These are phyloP conservation scores for Hydrozoanthus gracilis DNA, from an alignment of 92 coral and sea anemone genomes.

Conservation along the genomic window DNA sequence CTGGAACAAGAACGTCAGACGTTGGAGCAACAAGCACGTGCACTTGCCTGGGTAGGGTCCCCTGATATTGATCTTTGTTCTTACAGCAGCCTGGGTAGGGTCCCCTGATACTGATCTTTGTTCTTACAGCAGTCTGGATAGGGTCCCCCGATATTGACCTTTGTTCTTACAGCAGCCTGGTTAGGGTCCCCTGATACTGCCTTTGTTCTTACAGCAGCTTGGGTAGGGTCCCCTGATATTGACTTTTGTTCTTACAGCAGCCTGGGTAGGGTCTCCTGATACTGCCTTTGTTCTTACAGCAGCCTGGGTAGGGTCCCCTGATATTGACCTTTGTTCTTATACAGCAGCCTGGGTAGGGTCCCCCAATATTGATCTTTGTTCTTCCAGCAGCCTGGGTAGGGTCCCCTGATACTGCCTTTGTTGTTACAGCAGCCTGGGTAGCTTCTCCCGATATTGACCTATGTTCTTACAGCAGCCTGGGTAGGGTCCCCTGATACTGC, in stretches of 20 bases:
- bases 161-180: too few species aligned
- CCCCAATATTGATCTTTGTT: background rate
- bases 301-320: constrained; percentile 18
- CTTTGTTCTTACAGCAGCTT: background rate
- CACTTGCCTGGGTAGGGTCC: constrained; percentile 35
- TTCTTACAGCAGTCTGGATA: background rate
- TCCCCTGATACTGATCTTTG: background rate
- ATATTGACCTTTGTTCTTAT: background rate
- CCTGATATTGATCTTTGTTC: background rate
- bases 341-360: too few species aligned
- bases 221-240: background rate
- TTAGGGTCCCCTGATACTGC: too few species aligned
- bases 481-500: too few species aligned
- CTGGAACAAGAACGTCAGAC: constrained; percentile 65
- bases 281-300: too few species aligned
- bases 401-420: background rate
- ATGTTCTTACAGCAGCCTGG: background rate
- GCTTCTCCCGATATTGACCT: background rate
- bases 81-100: too few species aligned
- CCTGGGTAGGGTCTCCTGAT: too few species aligned
- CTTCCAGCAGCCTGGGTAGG: background rate
- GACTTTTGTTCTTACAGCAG: too few species aligned
- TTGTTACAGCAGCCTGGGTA: too few species aligned
- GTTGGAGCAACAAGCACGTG: constrained; percentile 63
- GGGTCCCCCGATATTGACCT: background rate